These are phyloP conservation scores for Drosophila truncata DNA, from an alignment of 1,140 invertebrate genomes.

Conservation along the genomic window DNA sequence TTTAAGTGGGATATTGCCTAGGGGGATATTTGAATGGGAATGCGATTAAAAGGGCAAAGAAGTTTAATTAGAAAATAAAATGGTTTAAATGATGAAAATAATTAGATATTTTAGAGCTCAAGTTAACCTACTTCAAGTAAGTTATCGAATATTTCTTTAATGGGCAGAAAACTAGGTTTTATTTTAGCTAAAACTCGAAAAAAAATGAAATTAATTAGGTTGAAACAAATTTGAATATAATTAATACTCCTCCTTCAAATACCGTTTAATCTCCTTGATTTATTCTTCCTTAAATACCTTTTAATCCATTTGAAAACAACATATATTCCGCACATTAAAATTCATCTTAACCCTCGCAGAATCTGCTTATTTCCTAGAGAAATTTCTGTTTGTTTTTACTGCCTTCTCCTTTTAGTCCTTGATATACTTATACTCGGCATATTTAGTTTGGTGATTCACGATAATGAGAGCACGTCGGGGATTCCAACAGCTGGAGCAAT, in stretches of 20 bases:
- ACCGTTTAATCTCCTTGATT: too few species aligned
- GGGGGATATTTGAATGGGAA: neutral
- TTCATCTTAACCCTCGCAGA: neutral
- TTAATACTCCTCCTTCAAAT: too few species aligned
- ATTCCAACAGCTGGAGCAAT: slow-evolving; percentile 60
- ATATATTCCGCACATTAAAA: slow-evolving; percentile 1
- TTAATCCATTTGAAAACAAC: neutral
- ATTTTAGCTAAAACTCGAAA: neutral
- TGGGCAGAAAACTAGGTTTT: neutral
- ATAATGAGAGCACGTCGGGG: slow-evolving; percentile 61
- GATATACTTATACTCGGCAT: slow-evolving; percentile 26
- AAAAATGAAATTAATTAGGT: too few species aligned
- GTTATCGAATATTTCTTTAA: neutral
- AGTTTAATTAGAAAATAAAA: neutral
- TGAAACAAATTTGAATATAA: too few species aligned
- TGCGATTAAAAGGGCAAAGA: neutral
- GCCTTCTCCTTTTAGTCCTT: slow-evolving; percentile 1
- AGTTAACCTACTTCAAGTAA: neutral
- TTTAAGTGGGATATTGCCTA: slow-evolving; percentile 3
- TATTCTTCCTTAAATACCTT: neutral
- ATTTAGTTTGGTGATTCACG: slow-evolving; percentile 71
- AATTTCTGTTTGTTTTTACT: neutral
- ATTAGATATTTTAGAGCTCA: too few species aligned
- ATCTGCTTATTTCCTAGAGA: neutral
- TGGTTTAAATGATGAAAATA: neutral